Percentiles rank a stretch among this genome's conserved stretches.
phyloP scores from a whole-genome alignment of 2,797 vertebrate genomes.

The Paramormyrops hopkinsi region DNA sequence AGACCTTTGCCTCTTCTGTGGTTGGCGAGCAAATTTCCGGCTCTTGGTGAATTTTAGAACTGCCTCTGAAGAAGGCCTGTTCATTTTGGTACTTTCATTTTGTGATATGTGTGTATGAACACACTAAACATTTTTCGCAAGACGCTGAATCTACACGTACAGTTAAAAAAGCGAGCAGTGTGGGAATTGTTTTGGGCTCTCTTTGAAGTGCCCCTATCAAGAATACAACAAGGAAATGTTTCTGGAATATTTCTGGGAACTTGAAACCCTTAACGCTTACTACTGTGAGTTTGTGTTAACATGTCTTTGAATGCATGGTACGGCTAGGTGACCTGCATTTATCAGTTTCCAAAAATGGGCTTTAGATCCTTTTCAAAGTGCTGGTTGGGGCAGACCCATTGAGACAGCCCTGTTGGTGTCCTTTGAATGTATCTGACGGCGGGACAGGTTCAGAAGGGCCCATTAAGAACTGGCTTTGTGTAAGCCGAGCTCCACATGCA shows the following conservation, averaged over 20 bases:
- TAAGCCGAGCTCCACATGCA: neutral
- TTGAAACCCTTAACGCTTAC: neutral
- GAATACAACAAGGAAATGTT: neutral
- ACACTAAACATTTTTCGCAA: neutral
- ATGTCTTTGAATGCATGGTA: neutral
- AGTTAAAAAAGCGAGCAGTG: neutral
- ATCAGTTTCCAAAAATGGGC: neutral
- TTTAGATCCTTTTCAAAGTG: neutral
- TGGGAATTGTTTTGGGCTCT: neutral
- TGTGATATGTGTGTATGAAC: neutral
- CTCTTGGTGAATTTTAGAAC: neutral
- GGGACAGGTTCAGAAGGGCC: neutral
- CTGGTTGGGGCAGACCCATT: neutral
- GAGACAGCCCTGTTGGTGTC: neutral
- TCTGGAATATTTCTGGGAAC: conserved; percentile 1
- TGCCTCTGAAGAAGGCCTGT: neutral
- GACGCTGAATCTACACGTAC: neutral
- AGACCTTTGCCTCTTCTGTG: neutral
- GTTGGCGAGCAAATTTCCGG: conserved; percentile 8
- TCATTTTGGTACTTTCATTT: neutral
- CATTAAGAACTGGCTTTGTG: neutral
- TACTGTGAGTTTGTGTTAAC: neutral
- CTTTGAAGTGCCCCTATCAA: neutral
- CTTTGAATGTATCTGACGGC: neutral
- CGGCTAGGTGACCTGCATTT: neutral